phyloP scores from a whole-genome alignment of 2,888 invertebrate species.

The Phyto melanocephala region DNA sequence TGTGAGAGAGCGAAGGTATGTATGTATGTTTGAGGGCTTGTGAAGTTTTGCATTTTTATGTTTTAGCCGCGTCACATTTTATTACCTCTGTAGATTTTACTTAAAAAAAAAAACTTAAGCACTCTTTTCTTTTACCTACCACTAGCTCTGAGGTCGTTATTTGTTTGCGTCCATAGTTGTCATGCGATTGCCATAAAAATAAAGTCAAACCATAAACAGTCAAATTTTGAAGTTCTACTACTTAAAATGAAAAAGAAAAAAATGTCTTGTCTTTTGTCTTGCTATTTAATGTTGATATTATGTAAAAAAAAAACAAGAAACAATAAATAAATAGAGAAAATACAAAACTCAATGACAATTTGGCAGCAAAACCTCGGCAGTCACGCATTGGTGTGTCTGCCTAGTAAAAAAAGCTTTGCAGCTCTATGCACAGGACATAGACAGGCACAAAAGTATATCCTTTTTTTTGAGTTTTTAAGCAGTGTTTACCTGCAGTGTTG shows the following conservation, averaged over 20 bases:
- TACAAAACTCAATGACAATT: conserved; percentile 41
- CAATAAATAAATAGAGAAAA: background rate
- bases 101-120: conserved; percentile 28
- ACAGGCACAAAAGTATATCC: background rate
- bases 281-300: conserved; percentile 47
- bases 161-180: conserved; percentile 16
- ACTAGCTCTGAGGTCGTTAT: background rate
- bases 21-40: conserved; percentile 2
- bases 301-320: conserved; percentile 9
- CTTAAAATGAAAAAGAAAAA: background rate
- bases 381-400: conserved; percentile 53
- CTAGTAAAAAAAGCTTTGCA: conserved; percentile 4
- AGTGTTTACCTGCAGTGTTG: background rate
- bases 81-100: conserved; percentile 66
- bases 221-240: conserved; percentile 41
- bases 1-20: background rate
- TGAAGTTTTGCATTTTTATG: conserved; percentile 52
- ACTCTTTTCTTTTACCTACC: background rate
- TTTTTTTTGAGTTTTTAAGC: background rate
- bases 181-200: conserved; percentile 54
- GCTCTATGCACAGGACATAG: background rate
- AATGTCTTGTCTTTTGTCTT: background rate
- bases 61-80: conserved; percentile 66
- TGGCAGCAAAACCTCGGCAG: conserved; percentile 43
- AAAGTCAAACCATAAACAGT: conserved; percentile 32